A percentile compares a stretch with the other conserved stretches of the same genome.
Conservation (phyloP, 2,888 invertebrate species). For the Xestia ashworthii region DNA sequence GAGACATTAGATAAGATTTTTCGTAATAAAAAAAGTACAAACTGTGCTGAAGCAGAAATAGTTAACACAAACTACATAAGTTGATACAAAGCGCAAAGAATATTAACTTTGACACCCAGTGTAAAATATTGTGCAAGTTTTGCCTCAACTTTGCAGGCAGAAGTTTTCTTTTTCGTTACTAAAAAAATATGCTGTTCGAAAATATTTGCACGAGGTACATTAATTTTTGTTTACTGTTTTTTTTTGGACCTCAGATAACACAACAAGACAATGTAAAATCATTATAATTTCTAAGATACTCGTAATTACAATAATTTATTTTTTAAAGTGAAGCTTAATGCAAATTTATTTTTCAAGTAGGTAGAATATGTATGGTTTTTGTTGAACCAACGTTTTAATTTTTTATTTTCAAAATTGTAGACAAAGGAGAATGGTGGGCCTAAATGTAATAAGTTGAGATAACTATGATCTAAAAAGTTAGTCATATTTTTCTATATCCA, state of each 20-base stretch:
- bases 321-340: not conserved
- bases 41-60: not conserved
- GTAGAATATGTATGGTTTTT: no score
- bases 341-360: not conserved
- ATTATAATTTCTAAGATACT: not conserved
- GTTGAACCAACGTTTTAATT: no score
- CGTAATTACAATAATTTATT: no score
- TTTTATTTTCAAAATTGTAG: not conserved
- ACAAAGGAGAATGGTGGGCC: no score
- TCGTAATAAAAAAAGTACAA: not conserved
- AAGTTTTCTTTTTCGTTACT: slow-evolving; percentile 1
- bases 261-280: not conserved
- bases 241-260: not conserved
- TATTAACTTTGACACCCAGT: slow-evolving; percentile 45
- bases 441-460: no score
- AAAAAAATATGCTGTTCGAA: not conserved
- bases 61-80: slow-evolving; percentile 4
- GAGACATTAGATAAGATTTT: no score
- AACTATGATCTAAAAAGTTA: no score
- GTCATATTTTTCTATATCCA: no score
- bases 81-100: slow-evolving; percentile 28
- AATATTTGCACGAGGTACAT: slow-evolving; percentile 3
- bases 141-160: slow-evolving; percentile 11
- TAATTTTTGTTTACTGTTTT: not conserved
- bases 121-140: slow-evolving; percentile 40